Evolutionary conservation across 2,888 invertebrate species (phyloP), one percentile per base, ranked within the genome.

Genomic region (Gastrophysa polygoni): DNA sequence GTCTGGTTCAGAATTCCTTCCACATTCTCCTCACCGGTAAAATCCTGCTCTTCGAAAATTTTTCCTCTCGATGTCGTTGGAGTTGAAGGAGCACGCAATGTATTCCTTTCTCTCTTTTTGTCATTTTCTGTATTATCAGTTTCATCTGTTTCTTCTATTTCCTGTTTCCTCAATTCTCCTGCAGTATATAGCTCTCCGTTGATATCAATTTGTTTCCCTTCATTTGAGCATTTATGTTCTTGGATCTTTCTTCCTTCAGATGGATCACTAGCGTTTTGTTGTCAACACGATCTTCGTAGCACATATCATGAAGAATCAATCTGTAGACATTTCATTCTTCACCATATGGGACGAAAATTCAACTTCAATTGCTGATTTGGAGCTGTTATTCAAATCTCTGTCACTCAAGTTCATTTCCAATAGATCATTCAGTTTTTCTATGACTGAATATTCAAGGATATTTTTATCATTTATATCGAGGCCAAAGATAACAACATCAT

Each of bases 261-360:
- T 55, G 55, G 8, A 17, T 55, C 34, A 55, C 55, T 43, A 55
- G 20, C 8, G 34, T 55, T 55, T 38, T 34, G 17, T 43, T 54
- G 8, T 54, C 54, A 34, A 54, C 1, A 1, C 38, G 34, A 54
- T 54, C 34, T 32, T 32, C 44, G 17, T 43, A 18, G n/a, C n/a
- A n/a, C n/a, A n/a, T n/a, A n/a, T n/a, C n/a, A n/a, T n/a, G n/a
- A n/a, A n/a, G n/a, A n/a, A 21, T 51, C 2, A 21, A 21, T 48
- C 11, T 48, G 20, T 18, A 14, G 20, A 48, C n/a, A 21, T 48
- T 48, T 48, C 8, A 21, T 48, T 48, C 48, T 48, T 48, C 2
- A 10, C n/a, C 24, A 48, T 10, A 21, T 48, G 24, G 24, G 14
- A 48, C 8, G 21, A 11, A 24, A 48, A 48, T 48, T 48, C 48